Evolutionary conservation across 2,113 vertebrate species (phyloP).

Genomic region (Malaclemys terrapin): DNA sequence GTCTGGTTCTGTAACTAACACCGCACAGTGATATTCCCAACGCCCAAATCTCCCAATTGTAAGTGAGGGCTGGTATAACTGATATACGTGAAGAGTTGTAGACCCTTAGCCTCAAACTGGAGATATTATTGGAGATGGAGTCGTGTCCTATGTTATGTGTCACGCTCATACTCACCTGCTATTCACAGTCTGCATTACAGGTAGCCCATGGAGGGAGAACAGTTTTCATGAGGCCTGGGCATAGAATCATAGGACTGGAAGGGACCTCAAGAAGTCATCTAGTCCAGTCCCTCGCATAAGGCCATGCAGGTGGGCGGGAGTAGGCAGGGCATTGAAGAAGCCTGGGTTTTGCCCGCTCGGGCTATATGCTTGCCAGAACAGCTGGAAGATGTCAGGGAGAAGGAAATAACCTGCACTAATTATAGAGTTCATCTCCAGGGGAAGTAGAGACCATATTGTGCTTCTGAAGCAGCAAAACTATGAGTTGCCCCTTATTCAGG

Average conservation of each 20-base stretch:
- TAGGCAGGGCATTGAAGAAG: neutral
- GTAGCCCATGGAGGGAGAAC: neutral
- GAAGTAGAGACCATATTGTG: neutral
- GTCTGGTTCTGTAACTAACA: neutral
- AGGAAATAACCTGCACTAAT: neutral
- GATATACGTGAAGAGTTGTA: rapidly evolving
- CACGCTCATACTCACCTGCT: neutral
- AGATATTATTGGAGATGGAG: neutral
- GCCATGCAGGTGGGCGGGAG: neutral
- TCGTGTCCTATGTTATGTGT: neutral
- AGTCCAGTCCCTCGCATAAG: neutral
- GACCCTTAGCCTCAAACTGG: neutral
- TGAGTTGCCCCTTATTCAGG: neutral
- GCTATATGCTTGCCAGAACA: neutral
- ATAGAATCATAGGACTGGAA: no score
- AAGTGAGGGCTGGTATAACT: neutral
- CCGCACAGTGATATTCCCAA: neutral
- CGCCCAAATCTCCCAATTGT: neutral
- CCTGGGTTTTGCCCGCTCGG: neutral
- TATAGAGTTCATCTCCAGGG: neutral
- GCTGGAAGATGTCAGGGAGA: neutral
- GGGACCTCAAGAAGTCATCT: no score
- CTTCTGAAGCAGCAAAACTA: neutral
- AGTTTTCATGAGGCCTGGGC: neutral
- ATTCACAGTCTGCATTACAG: neutral